Evolutionary conservation across 2,888 invertebrate species (phyloP), one percentile per base, ranked within the genome.

Genomic region (Anaspis maculata): DNA sequence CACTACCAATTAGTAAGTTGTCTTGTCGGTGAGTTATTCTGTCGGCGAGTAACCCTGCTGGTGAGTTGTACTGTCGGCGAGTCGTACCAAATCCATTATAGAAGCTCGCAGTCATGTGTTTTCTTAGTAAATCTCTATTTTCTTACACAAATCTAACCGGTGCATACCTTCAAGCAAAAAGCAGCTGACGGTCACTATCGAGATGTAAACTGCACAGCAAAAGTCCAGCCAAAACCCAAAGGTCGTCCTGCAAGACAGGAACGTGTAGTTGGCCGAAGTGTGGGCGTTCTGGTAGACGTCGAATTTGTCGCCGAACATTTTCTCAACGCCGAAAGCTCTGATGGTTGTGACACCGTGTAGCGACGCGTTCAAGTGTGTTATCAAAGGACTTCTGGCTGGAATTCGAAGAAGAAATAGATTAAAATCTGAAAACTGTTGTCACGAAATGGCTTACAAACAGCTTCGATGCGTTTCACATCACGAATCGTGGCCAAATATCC

Each of bases 301-400:
- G 78, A 78, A 62, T 86, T 86, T 1, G 85, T 83, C 15, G 79
- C 48, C 78, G 76, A 16, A 61, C 60, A 24, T 71, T 13, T 71
- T 64, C 57, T 82, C 74, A 0, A 78, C 79, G 37, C 72, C 68
- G 47, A 80, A 78, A 1, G 85, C 81, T 46, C 87, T 69, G 13
- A 89, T 82, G 0, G 86, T 85, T 7, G 79, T 72, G 2, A 89
- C 61, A 1, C 88, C 88, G 59, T 83, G 78, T 15, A 89, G 68
- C 0, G 82, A 78, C 29, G 83, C 78, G 50, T 77, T 81, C 21
- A 87, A 68, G 49, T 87, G 80, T 1, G 79, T 77, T 59, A 83
- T 87, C 1, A 89, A 76, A 0, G 88, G 87, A 54, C 84, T 84
- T 30, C 83, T 73, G 31, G 81, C 85, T 85, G 59, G 15, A 51